A percentile compares a stretch with the other conserved stretches of the same genome.
Conservation (phyloP, 30 jellyfish, hydroid and myxozoan genomes). For the Chironex yamaguchii region DNA sequence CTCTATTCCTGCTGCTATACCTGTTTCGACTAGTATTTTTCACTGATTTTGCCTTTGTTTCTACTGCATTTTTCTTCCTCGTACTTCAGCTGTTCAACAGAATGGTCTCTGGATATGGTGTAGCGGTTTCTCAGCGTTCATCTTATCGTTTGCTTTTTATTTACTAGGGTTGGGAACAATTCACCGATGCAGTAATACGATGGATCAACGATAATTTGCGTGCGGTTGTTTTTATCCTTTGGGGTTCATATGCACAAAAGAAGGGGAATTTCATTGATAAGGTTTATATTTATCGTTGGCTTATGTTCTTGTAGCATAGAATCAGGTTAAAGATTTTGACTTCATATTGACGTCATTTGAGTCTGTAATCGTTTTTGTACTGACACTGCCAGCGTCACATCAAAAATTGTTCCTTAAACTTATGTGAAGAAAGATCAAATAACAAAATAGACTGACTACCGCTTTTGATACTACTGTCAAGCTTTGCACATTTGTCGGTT, state of each 20-base stretch:
- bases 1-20: background rate
- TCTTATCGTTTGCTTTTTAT: too few species aligned
- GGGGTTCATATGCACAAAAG: conserved; percentile 99
- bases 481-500: too few species aligned
- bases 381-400: too few species aligned
- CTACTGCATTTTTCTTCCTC: background rate
- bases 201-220: conserved; percentile 82
- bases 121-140: too few species aligned
- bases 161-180: conserved; percentile 97
- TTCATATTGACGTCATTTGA: background rate
- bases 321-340: too few species aligned
- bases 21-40: background rate
- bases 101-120: too few species aligned
- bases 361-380: background rate
- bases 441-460: too few species aligned
- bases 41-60: background rate
- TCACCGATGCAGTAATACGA: conserved; percentile 95
- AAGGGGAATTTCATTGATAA: conserved; percentile 90
- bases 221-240: conserved; percentile 89
- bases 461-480: too few species aligned
- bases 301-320: background rate
- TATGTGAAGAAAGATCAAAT: too few species aligned
- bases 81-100: background rate
- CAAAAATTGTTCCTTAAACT: too few species aligned
- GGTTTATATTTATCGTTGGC: conserved; percentile 30